phyloP scores from a whole-genome alignment of 2,888 invertebrate genomes.

The Bibio marci region DNA sequence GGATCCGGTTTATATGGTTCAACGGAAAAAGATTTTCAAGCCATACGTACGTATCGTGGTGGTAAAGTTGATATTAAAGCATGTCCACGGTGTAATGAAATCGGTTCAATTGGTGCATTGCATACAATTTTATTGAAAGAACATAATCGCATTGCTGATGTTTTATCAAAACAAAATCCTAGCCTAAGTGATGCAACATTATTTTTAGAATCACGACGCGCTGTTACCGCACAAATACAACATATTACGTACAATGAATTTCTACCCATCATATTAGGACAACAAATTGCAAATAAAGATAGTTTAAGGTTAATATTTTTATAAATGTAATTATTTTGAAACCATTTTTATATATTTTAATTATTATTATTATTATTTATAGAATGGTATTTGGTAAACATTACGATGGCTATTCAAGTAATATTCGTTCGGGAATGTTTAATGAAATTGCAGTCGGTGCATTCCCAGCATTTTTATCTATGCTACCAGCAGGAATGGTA shows the following conservation, averaged over 20 bases:
- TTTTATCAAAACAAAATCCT: conserved; percentile 48
- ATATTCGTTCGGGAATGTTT: conserved; percentile 57
- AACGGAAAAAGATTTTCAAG: conserved; percentile 50
- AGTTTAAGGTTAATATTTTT: conserved; percentile 35
- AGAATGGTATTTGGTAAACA: conserved; percentile 55
- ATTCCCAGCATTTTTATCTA: conserved; percentile 54
- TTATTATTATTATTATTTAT: conserved; percentile 10
- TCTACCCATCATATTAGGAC: conserved; percentile 56
- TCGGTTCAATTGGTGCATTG: conserved; percentile 49
- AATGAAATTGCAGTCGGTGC: conserved; percentile 62
- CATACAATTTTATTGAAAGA: conserved; percentile 56
- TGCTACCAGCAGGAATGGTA: conserved; percentile 55
- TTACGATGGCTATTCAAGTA: conserved; percentile 65
- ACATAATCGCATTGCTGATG: conserved; percentile 62
- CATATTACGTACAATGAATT: conserved; percentile 75
- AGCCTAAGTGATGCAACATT: conserved; percentile 66
- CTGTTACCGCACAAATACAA: conserved; percentile 62
- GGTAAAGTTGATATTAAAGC: conserved; percentile 51
- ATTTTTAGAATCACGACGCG: conserved; percentile 57
- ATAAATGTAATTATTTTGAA: not conserved
- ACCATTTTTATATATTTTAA: conserved; percentile 1
- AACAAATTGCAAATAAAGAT: conserved; percentile 25
- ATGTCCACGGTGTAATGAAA: conserved; percentile 46
- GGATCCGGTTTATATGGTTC: conserved; percentile 69
- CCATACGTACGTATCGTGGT: conserved; percentile 48